Base-by-base conservation (phyloP, 2,888 invertebrate genomes). In the Dryococelus australis region DNA sequence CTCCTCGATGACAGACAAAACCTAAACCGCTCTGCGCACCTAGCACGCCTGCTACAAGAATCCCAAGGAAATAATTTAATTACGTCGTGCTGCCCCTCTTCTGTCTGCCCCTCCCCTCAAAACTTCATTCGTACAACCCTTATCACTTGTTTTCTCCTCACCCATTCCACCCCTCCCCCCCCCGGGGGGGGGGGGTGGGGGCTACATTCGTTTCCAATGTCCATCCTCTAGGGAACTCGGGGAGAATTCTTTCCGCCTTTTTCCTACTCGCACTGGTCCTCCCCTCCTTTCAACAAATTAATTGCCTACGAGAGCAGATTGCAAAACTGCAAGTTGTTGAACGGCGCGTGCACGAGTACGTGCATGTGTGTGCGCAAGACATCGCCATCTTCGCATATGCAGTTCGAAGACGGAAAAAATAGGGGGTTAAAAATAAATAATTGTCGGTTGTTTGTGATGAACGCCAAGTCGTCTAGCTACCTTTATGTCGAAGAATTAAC, bases 31-130 rank as follows among this genome's bases (percentile, higher is more conserved):
- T n/a, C 20, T 8, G 65, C 24, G 65, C n/a, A 65, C 65, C 65
- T 65, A 65, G 16, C 65, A 65, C 6, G 10, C 65, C n/a, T 10
- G 65, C 65, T 65, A n/a, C 65, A 65, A 65, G 65, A 65, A 65
- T 65, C 65, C 65, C 65, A 65, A 20, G 65, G 65, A 65, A 65
- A 65, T 85, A 85, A 85, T 85, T 85, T 85, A 85, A 47, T 85
- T 51, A 85, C 47, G 43, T 43, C 85, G 26, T 24, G 8, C 47
- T 85, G 47, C 43, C 85, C 85, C 85, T 43, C 16, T 8, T 16
- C n/a, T 65, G 16, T n/a, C 65, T 47, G 27, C 85, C 85, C 85
- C 85, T 12, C 47, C 16, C 43, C 43, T 27, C 53, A 47, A 47
- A 43, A n/a, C 43, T 51, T 43, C 43, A 27, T 51, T 53, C 53